Evolutionary conservation across 2,113 vertebrate species (phyloP), one percentile per base, ranked within the genome.

Genomic region (Scytalopus superciliaris): DNA sequence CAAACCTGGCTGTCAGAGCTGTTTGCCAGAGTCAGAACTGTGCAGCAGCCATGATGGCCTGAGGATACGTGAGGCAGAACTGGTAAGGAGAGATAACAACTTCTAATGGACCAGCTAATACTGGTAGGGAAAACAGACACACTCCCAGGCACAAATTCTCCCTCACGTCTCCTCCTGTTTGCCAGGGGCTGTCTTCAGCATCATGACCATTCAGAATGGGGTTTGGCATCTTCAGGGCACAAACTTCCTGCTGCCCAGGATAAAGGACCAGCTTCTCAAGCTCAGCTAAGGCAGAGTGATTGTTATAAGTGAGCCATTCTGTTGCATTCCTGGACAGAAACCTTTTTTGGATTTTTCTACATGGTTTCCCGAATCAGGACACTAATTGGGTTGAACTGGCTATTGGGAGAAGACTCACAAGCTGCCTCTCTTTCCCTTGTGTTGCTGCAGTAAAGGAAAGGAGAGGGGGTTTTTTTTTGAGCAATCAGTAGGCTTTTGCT

Each of bases 101-200:
- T 95, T 94, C 59, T 74, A 66, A 91, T 66, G 25, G 73, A 80
- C 55, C 68, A 87, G 64, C 68, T 95, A 77, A 87, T 53, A n/a
- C 7, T 67, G 73, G 28, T 6, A 50, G 59, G 59, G 63, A 80
- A 66, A 83, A 59, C 53, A 86, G 62, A 57, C 42, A 49, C 0
- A 2, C 13, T 77, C 18, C 60, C 33, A 50, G 77, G 73, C 76
- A 87, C 24, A 30, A 72, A 12, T 45, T 37, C 55, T 80, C 52
- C 76, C 40, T 77, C 39, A 0, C 60, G 80, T 89, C 63, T 90
- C 44, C 44, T 79, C 42, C 62, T 62, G 63, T 50, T 80, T 92
- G 72, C 90, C 55, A 80, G 45, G 22, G 67, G 40, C 77, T 0
- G 1, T 28, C 53, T 72, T 22, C 57, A 89, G 68, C 28, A n/a